Percentiles rank a stretch among this genome's conserved stretches.
These are phyloP conservation scores for Lacanobia wlatinum DNA, from an alignment of 2,888 invertebrate species.

Conservation along the genomic window DNA sequence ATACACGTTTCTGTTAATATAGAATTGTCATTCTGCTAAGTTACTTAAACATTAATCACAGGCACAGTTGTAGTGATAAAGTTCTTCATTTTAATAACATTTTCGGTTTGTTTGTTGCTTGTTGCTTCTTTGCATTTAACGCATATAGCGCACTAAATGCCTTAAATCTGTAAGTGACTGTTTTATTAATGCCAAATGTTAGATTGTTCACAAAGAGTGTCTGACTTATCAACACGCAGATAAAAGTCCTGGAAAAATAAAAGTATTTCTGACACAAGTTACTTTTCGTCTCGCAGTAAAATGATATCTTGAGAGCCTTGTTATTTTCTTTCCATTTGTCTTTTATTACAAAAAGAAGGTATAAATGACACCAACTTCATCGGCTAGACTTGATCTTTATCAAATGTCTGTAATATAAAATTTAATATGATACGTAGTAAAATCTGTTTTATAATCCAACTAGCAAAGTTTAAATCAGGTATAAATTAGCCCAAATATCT, in stretches of 20 bases:
- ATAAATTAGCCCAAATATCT: not conserved
- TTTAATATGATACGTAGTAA: not conserved
- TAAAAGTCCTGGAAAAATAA: slow-evolving; percentile 20
- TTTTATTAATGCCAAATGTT: not conserved
- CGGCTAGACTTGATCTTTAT: not conserved
- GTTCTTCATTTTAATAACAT: not conserved
- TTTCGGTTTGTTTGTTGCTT: not conserved
- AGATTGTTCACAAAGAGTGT: slow-evolving; percentile 7
- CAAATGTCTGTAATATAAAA: not conserved
- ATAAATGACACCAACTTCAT: slow-evolving; percentile 5
- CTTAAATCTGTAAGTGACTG: too few relatives aligned
- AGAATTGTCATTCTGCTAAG: not conserved
- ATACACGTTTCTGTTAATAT: too few relatives aligned
- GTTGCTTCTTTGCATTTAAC: too few relatives aligned
- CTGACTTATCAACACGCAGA: slow-evolving; percentile 5
- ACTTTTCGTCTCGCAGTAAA: slow-evolving; percentile 40
- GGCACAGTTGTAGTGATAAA: not conserved
- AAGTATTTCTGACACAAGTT: slow-evolving; percentile 24
- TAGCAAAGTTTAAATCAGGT: too few relatives aligned
- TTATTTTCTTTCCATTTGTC: slow-evolving; percentile 45
- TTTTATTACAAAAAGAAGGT: slow-evolving; percentile 17
- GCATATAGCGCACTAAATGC: too few relatives aligned
- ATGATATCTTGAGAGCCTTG: slow-evolving; percentile 34
- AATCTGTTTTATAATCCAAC: not conserved
- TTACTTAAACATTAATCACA: not conserved